These are phyloP conservation scores for Latrodectus hesperus DNA, from an alignment of 2,888 invertebrate species.

Conservation along the genomic window DNA sequence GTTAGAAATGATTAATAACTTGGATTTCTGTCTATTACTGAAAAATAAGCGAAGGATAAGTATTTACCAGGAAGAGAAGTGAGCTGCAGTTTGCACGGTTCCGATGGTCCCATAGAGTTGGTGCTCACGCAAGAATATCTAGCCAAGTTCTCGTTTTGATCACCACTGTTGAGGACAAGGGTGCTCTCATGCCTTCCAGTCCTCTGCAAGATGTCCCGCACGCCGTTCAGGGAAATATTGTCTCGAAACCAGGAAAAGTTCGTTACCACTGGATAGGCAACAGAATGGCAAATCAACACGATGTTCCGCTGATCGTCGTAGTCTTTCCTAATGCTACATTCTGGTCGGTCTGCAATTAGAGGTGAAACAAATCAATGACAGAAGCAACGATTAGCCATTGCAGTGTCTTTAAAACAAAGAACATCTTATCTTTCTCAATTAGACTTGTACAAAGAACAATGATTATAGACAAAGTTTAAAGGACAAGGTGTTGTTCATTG, in stretches of 20 bases:
- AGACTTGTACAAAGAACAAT: neutral
- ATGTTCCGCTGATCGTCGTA: conserved; percentile 83
- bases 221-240: conserved; percentile 80
- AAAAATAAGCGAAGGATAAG: no score
- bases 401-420: neutral
- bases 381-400: no score
- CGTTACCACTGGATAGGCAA: conserved; percentile 86
- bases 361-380: neutral
- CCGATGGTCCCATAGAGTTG: conserved; percentile 85
- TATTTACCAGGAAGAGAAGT: conserved; percentile 61
- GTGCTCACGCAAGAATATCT: conserved; percentile 90
- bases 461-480: neutral
- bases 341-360: conserved; percentile 82
- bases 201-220: conserved; percentile 74
- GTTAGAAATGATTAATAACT: no score
- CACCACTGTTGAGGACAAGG: conserved; percentile 76
- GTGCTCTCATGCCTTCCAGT: conserved; percentile 77
- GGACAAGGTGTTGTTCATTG: neutral
- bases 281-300: conserved; percentile 86
- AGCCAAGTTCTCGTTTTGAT: conserved; percentile 78
- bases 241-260: conserved; percentile 86
- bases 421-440: neutral
- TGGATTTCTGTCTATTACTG: no score
- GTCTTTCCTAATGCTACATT: conserved; percentile 85
- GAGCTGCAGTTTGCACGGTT: conserved; percentile 75